Conservation (phyloP, 2,113 vertebrate genomes). For the Pavo muticus region DNA sequence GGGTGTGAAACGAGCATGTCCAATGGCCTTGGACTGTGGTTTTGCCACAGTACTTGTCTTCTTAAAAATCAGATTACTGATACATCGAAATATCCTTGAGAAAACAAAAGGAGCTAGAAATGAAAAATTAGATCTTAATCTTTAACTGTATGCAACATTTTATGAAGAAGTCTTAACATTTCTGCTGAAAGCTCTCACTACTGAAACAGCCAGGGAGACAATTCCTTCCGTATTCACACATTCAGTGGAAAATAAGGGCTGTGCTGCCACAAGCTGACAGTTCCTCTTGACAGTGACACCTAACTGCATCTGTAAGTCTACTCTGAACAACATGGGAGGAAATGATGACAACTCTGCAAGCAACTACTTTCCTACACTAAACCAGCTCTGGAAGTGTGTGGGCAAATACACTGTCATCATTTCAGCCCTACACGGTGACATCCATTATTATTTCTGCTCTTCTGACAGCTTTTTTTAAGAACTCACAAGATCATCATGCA, state of each 20-base stretch:
- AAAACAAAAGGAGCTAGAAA: neutral
- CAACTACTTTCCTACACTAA: neutral
- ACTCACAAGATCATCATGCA: neutral
- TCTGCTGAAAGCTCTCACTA: neutral
- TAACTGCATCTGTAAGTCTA: neutral
- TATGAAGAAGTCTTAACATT: neutral
- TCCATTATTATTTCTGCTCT: neutral
- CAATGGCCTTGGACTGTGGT: neutral
- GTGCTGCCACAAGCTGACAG: neutral
- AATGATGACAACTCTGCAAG: slow-evolving; percentile 22
- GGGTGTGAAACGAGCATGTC: neutral
- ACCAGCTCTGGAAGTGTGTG: neutral
- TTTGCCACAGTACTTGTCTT: neutral
- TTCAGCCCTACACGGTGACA: neutral
- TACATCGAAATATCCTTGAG: slow-evolving; percentile 17
- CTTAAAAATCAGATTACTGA: slow-evolving; percentile 18
- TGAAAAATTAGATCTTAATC: neutral
- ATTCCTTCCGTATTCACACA: neutral
- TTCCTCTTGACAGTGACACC: slow-evolving; percentile 10
- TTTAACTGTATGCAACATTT: neutral
- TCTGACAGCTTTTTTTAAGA: slow-evolving; percentile 3
- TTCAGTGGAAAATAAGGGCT: neutral
- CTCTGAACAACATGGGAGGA: neutral
- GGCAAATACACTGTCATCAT: rapidly evolving
- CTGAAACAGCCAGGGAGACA: neutral